Base-by-base conservation (phyloP, 2,113 vertebrate species). In the Glaucidium brasilianum region DNA sequence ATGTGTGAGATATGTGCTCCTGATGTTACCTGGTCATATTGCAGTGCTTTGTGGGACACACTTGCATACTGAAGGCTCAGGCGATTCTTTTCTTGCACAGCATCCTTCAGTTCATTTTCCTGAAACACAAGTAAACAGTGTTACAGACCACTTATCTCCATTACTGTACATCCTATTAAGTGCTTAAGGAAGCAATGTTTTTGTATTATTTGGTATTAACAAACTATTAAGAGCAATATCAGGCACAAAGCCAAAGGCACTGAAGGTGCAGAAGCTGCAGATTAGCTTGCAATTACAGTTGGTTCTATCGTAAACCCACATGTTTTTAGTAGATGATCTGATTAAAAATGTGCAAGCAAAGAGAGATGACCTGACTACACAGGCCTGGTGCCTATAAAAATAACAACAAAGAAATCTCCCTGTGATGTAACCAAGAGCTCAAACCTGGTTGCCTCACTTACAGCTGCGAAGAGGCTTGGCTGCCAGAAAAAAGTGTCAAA, bases 71-170 rank as follows among this genome's bases (percentile, higher is more conserved):
- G 98, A 75, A 97, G 96, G 95, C 98, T 99, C 97, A 99, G 96
- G 94, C 96, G 95, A 53, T 87, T 96, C 90, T 98, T 97, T 91
- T 98, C 98, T 80, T 97, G 98, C 82, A 97, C 95, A 62, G 98
- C 98, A 98, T 98, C 98, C 96, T 99, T 98, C 96, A 98, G 98
- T 96, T 98, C 98, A 98, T 98, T 96, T 96, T 98, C 98, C 99
- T 99, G 75, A 34, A 93, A 92, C 43, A 68, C 17, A 92, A 88
- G 62, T 4, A 67, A 60, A 72, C 15, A 26, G 26, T 1, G 66
- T 85, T n/a, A 94, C 5, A 72, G 45, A 59, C 34, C 50, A 34
- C 49, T 90, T 26, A 23, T 88, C 90, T 91, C 63, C 80, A n/a
- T 88, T 58, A 13, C 86, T 78, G 56, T 41, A 52, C 69, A 82